Base-by-base conservation (phyloP, 2,888 invertebrate genomes). In the Epirrhoe alternata region DNA sequence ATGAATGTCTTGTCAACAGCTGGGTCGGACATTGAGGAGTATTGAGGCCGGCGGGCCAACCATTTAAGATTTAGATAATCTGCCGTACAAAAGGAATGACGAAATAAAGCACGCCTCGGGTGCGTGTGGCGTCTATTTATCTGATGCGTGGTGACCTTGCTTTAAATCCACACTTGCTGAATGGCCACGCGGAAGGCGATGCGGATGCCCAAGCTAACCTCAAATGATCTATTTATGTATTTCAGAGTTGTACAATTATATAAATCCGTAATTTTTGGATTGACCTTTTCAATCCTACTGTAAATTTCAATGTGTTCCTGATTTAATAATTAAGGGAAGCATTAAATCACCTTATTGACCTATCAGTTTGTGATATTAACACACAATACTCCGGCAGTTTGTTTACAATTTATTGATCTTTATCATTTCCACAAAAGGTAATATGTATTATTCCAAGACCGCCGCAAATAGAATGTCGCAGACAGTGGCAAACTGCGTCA, bases 141-240 rank as follows among this genome's bases (percentile, higher is more conserved):
- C 79, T 77, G 80, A 77, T 79, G 77, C 80, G 79, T 76, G 69
- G 75, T 79, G 85, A 79, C 87, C 86, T 87, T 84, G 86, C 75
- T 79, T 77, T 71, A 71, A 75, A 86, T 85, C 80, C 78, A 81
- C 79, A 79, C 73, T 74, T 80, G 78, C 76, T 77, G 66, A 70
- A 77, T 76, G 77, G 79, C 71, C 77, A 85, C 77, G 80, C 85
- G 86, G 86, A 86, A 86, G 82, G 76, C 77, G 64, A 68, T 69
- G 74, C 77, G 74, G 73, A 71, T 73, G 70, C 71, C 70, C 72
- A 73, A 60, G 69, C 64, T 68, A 67, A 74, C 71, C 66, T 49
- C 61, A 64, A 64, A 54, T 14, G 58, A 57, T 61, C 54, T 67
- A 68, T 58, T 68, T 69, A 53, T 61, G 35, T 31, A 30, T 31